phyloP scores from a whole-genome alignment of 2,797 vertebrate species.

The Parauchenoglanis punctatus region DNA sequence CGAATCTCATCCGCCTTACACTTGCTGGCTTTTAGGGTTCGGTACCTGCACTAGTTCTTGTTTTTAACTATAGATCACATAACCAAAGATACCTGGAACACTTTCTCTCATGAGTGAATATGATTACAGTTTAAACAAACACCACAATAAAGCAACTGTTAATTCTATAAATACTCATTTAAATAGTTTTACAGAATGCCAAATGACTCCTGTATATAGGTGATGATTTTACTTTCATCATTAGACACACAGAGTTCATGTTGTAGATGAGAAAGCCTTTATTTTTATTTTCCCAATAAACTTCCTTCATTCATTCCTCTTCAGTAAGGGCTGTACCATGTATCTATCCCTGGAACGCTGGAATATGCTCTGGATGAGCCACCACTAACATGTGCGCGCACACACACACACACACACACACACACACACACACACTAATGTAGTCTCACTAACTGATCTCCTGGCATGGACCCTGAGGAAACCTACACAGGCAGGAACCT shows the following conservation, averaged over 20 bases:
- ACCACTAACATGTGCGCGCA: too few relatives aligned
- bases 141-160: neutral
- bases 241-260: neutral
- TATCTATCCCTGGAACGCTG: neutral
- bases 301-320: neutral
- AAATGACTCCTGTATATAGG: neutral
- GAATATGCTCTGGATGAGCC: neutral
- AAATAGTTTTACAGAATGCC: neutral
- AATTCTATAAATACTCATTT: neutral
- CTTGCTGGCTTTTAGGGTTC: neutral
- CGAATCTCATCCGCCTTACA: too few relatives aligned
- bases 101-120: too few relatives aligned
- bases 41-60: neutral
- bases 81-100: neutral
- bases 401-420: too few relatives aligned
- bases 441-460: too few relatives aligned
- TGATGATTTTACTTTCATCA: neutral
- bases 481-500: neutral
- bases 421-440: too few relatives aligned
- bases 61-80: neutral
- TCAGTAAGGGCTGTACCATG: neutral
- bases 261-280: neutral
- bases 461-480: neutral
- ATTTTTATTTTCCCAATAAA: neutral
- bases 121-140: neutral